These are phyloP conservation scores for Eptesicus fuscus DNA, from an alignment of 2,113 vertebrate species.

Conservation along the genomic window DNA sequence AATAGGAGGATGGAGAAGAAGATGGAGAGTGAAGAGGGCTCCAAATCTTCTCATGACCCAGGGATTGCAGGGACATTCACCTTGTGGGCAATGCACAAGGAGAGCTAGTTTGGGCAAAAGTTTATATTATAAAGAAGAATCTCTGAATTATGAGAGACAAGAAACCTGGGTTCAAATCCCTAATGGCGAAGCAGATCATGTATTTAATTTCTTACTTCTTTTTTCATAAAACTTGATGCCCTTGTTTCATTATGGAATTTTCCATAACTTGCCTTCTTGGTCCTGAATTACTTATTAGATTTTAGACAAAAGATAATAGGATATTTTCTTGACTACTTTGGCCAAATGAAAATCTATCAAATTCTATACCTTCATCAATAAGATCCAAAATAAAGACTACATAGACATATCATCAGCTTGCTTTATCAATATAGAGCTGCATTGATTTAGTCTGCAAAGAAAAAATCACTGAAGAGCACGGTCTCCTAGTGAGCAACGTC, in stretches of 20 bases:
- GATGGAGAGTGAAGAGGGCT: not conserved
- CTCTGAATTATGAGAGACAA: not conserved
- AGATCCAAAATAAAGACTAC: not conserved
- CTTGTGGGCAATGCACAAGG: not conserved
- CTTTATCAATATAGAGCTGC: not conserved
- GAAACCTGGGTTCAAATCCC: not conserved
- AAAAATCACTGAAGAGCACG: not conserved
- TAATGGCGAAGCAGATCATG: not conserved
- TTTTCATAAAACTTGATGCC: not conserved
- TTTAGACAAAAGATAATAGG: not conserved
- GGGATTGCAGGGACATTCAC: not conserved
- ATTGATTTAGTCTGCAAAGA: not conserved
- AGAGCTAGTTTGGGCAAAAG: not conserved
- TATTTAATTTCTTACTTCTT: not conserved
- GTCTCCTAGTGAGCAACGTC: not conserved
- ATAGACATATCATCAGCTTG: not conserved
- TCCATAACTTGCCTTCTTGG: not conserved
- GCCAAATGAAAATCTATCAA: not conserved
- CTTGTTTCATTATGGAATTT: not conserved
- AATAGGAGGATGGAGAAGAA: not conserved
- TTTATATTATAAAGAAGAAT: not conserved
- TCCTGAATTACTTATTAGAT: not conserved
- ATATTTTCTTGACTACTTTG: not conserved
- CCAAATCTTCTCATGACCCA: not conserved
- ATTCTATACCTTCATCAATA: not conserved